Evolutionary conservation across 2,797 vertebrate genomes (phyloP).

Genomic region (Spinus pinus): DNA sequence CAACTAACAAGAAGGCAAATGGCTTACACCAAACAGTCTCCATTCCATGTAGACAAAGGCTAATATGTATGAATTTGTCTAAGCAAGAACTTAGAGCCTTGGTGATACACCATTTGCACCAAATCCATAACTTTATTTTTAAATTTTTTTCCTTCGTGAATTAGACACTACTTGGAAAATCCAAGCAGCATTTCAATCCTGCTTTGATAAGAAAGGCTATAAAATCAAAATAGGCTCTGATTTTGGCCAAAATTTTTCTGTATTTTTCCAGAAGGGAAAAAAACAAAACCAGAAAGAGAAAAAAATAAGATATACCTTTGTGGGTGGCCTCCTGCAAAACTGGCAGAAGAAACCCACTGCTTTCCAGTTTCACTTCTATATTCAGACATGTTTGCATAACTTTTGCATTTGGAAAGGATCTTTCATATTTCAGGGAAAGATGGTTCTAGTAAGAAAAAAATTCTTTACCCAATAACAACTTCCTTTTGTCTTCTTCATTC

Average conservation of each 20-base stretch:
- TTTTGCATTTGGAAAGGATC: slow-evolving; percentile 56
- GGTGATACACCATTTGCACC: not conserved
- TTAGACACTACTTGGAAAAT: not conserved
- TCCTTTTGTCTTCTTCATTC: slow-evolving; percentile 23
- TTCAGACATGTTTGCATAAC: slow-evolving; percentile 62
- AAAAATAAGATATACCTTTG: slow-evolving; percentile 37
- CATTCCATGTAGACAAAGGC: not conserved
- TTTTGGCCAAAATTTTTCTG: not conserved
- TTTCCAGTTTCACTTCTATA: slow-evolving; percentile 59
- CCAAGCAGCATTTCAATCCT: not conserved
- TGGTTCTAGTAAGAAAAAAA: not conserved
- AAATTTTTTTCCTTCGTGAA: not conserved
- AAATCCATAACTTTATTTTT: not conserved
- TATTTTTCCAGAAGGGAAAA: slow-evolving; percentile 24
- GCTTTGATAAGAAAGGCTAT: not conserved
- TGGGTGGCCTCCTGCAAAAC: slow-evolving; percentile 59
- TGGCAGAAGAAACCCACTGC: slow-evolving; percentile 47
- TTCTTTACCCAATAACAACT: not conserved
- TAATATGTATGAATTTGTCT: not conserved
- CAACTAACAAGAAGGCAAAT: not conserved
- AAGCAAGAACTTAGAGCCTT: not conserved
- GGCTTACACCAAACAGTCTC: not conserved
- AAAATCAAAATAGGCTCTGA: not conserved
- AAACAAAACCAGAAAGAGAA: not conserved
- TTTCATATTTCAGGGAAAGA: slow-evolving; percentile 54